Evolutionary conservation across 2,797 vertebrate species (phyloP), one percentile per base, ranked within the genome.

Genomic region (Clarias platycephalus): DNA sequence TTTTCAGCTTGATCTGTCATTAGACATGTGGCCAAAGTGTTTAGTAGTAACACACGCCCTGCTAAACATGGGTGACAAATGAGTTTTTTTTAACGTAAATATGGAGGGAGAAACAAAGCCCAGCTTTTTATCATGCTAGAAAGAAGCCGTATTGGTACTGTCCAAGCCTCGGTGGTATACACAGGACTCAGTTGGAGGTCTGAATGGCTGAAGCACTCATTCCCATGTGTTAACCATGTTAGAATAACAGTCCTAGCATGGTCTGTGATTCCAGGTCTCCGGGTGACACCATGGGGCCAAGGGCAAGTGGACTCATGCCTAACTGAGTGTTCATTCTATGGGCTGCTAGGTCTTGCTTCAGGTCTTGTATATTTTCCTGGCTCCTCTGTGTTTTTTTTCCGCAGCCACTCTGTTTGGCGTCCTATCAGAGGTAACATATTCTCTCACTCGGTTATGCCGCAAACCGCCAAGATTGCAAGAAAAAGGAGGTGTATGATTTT

Each of bases 141-240:
- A 53, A 20, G 80, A 55, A 66, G 57, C 3, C 64, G 26, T 80
- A 26, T 85, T 86, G 37, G 37, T 63, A 72, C 49, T 24, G 34
- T 92, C 90, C 88, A 89, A 87, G 87, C 88, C 88, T 91, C 91
- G 16, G 83, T 93, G 90, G 90, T 92, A 93, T 93, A 91, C 93
- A 91, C 93, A 93, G 91, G 90, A 90, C 93, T 84, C 34, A 4
- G 53, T 62, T 78, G 57, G 57, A 78, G 57, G 22, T 57, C 34
- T 60, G 55, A 77, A 58, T 95, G 93, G 93, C 93, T 91, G 92
- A 93, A 92, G 90, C 93, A 93, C 95, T 94, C 89, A 0, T 80
- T 91, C 93, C 95, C 97, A 99, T 98, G 94, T 98, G 97, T 96
- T 97, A 95, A 93, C 97, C 97, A 97, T 96, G 96, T 98, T 98